Evolutionary conservation across 2,888 invertebrate genomes (phyloP), one percentile per base, ranked within the genome.

Genomic region (Psylliodes chrysocephalus): DNA sequence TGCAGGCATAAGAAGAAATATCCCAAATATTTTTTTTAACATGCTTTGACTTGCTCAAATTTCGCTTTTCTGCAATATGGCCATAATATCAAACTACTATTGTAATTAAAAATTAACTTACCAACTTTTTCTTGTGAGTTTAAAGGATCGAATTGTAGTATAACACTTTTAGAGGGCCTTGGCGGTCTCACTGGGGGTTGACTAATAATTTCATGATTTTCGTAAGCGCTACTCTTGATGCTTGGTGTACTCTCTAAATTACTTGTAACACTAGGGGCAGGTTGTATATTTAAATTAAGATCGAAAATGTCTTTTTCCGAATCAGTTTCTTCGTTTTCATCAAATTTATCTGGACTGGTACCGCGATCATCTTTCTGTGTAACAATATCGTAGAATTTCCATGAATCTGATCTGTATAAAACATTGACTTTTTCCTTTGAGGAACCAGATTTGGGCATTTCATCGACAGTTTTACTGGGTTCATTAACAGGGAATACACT

Each of bases 141-240:
- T 18, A 88, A 79, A 1, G 90, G 92, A 82, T 92, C 92, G 82
- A 92, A 92, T 79, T 91, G 90, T 77, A 87, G 85, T 51, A 92
- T 87, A n/a, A 91, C 85, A 75, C 90, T 89, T 71, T 86, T 83
- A 56, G 86, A 85, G 71, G 72, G 75, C 67, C 71, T 71, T 30
- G 68, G 64, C 3, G 64, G 54, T 52, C 56, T 60, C 28, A 55
- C 17, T 57, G 86, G 84, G 72, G 71, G 75, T 51, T 60, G 63
- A 8, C 70, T 69, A 44, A 64, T 46, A 28, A 77, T 68, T 38
- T 71, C 71, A 60, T 80, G 80, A 72, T 86, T 86, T 72, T 86
- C 86, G 73, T 86, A 86, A 12, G 84, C 66, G 0, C 84, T 84
- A 75, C 84, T 84, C 51, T 69, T 69, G 3, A 67, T 19, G 12